These are phyloP conservation scores for Serrognathus titanus DNA, from an alignment of 2,888 invertebrate genomes.

Conservation along the genomic window DNA sequence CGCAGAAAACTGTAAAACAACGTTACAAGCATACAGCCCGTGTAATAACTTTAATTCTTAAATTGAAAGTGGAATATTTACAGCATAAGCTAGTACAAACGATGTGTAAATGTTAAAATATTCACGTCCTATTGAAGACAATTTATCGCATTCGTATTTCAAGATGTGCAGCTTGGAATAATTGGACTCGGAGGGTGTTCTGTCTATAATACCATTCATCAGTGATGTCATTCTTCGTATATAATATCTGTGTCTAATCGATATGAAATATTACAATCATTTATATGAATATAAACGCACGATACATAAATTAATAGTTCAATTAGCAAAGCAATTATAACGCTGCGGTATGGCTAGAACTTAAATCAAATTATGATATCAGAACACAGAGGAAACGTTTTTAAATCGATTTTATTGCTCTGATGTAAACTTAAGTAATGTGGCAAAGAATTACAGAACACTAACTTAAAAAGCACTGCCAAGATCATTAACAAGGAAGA, in stretches of 20 bases:
- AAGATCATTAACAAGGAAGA: too few relatives aligned
- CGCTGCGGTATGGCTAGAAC: constrained; percentile 37
- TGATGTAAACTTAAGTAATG: too few relatives aligned
- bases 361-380: constrained; percentile 43
- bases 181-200: constrained; percentile 36
- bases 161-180: constrained; percentile 26
- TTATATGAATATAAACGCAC: constrained; percentile 37
- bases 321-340: constrained; percentile 45
- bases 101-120: constrained; percentile 15
- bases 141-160: constrained; percentile 24
- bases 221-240: constrained; percentile 30
- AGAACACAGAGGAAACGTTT: constrained; percentile 24
- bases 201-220: constrained; percentile 38
- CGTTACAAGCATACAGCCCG: too few relatives aligned
- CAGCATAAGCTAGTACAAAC: constrained; percentile 13
- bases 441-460: too few relatives aligned
- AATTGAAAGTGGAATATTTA: constrained; percentile 19
- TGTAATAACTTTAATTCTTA: constrained; percentile 16
- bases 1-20: too few relatives aligned
- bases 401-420: neutral
- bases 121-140: constrained; percentile 21
- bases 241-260: constrained; percentile 37
- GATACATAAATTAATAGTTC: constrained; percentile 44
- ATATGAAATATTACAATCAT: constrained; percentile 40
- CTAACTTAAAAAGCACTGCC: too few relatives aligned